A percentile compares a stretch with the other conserved stretches of the same genome.
Conservation (phyloP, 2,797 vertebrate genomes). For the Dromococcyx pavoninus region DNA sequence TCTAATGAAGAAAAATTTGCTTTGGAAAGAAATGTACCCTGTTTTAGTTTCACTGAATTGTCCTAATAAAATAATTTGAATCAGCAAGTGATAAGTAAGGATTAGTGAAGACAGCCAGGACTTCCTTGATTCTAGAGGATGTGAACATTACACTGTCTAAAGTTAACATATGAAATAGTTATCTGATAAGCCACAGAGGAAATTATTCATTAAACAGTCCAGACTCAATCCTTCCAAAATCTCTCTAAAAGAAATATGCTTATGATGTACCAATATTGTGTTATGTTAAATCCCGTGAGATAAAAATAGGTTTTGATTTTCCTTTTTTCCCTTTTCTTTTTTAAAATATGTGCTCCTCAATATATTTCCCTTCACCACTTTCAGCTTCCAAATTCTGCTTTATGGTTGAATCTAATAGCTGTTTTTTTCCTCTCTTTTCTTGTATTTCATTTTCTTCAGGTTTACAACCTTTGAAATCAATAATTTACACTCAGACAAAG, state of each 20-base stretch:
- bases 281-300: neutral
- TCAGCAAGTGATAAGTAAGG: neutral
- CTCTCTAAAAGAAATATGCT: neutral
- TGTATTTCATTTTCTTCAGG: neutral
- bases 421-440: neutral
- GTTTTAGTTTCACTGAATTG: neutral
- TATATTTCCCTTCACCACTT: neutral
- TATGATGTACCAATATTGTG: neutral
- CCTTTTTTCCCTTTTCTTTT: neutral
- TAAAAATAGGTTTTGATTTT: neutral
- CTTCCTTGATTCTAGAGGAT: neutral
- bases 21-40: neutral
- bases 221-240: neutral
- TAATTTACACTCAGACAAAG: neutral
- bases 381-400: neutral
- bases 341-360: neutral
- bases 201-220: neutral
- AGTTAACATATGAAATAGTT: neutral
- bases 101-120: neutral
- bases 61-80: neutral
- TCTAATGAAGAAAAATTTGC: neutral
- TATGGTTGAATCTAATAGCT: neutral
- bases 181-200: neutral
- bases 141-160: neutral
- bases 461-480: neutral